phyloP scores from a whole-genome alignment of 2,888 invertebrate species.

The Coremacera marginata region DNA sequence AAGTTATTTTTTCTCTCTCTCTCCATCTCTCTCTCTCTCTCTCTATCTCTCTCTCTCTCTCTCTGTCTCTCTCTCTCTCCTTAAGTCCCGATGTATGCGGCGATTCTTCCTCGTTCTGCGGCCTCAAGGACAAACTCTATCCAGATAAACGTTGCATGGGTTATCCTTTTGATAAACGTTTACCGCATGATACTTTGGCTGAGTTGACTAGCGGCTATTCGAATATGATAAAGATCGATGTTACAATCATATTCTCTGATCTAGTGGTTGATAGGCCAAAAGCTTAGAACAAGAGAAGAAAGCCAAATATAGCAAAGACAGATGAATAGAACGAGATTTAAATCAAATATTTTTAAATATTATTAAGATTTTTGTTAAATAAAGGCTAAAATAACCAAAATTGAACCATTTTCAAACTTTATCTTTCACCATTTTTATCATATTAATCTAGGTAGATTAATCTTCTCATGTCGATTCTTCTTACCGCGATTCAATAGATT shows the following conservation, averaged over 20 bases:
- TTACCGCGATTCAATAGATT: too few relatives aligned
- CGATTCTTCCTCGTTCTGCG: slow-evolving; percentile 79
- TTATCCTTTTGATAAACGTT: slow-evolving; percentile 72
- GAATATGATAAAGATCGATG: slow-evolving; percentile 79
- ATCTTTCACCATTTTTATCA: too few relatives aligned
- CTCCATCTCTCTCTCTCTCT: too few relatives aligned
- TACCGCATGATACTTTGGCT: slow-evolving; percentile 72
- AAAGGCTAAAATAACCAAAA: too few relatives aligned
- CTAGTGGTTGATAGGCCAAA: slow-evolving; percentile 40
- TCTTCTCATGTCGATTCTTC: too few relatives aligned
- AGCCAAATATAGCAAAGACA: not conserved
- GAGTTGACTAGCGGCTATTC: slow-evolving; percentile 73
- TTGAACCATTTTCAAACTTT: too few relatives aligned
- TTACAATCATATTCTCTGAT: slow-evolving; percentile 73
- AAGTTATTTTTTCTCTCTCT: too few relatives aligned
- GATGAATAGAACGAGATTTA: too few relatives aligned
- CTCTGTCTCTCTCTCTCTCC: not conserved
- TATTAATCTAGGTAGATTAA: too few relatives aligned
- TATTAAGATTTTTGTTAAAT: not conserved
- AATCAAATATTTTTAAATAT: not conserved
- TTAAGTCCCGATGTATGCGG: slow-evolving; percentile 68
- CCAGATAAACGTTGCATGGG: slow-evolving; percentile 79
- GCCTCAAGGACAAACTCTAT: slow-evolving; percentile 76
- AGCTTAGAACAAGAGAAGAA: not conserved
- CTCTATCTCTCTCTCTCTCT: too few relatives aligned